Percentiles rank a stretch among this genome's conserved stretches.
These are phyloP conservation scores for Eurypyga helias DNA, from an alignment of 2,113 vertebrate species.

Conservation along the genomic window DNA sequence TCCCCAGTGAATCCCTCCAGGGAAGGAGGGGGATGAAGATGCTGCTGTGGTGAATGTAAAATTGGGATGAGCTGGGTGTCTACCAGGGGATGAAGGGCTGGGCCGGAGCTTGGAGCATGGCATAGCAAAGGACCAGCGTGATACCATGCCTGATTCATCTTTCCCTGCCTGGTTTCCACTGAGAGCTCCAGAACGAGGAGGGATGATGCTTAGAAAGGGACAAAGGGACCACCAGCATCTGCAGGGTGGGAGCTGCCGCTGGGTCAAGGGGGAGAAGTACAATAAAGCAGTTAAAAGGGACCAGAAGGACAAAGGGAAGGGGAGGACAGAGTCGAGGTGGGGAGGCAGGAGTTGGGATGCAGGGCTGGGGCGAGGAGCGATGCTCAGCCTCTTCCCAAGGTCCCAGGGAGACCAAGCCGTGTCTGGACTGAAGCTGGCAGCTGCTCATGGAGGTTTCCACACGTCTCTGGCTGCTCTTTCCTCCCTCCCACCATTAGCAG, in stretches of 20 bases:
- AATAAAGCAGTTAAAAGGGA: neutral
- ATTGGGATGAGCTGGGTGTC: neutral
- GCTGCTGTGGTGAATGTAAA: neutral
- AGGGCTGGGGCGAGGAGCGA: neutral
- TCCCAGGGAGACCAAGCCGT: neutral
- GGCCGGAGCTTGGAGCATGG: neutral
- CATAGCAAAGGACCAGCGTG: neutral
- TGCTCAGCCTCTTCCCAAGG: neutral
- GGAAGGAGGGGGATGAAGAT: neutral
- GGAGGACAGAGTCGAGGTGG: neutral
- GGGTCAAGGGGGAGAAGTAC: neutral
- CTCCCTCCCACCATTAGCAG: neutral
- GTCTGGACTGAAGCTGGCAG: neutral
- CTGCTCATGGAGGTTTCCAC: slow-evolving; percentile 3
- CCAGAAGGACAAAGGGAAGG: neutral
- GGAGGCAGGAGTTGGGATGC: neutral
- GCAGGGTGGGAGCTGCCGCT: neutral
- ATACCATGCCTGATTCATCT: neutral
- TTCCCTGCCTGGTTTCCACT: neutral
- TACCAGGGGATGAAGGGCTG: neutral
- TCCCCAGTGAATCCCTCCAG: neutral
- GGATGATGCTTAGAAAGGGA: neutral
- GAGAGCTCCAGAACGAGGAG: neutral
- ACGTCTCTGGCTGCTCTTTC: neutral
- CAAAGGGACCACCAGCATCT: neutral